Conservation (phyloP, 2,888 invertebrate genomes). For the Pristionchus entomophagus region DNA sequence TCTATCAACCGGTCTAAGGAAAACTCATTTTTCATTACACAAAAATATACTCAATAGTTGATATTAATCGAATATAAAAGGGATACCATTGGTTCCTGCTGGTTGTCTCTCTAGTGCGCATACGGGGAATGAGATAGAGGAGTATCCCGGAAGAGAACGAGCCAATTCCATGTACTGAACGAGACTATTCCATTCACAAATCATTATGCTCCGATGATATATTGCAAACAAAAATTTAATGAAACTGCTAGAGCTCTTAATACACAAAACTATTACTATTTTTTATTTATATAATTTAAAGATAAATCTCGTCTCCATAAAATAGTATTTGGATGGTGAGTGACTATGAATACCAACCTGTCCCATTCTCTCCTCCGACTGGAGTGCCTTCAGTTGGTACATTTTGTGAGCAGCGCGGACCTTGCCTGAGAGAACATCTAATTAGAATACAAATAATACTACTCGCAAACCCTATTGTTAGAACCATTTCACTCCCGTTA, state of each 20-base stretch:
- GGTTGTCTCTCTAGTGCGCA: constrained; percentile 83
- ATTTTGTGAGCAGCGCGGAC: constrained; percentile 91
- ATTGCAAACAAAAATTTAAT: too few species aligned
- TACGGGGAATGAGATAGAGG: constrained; percentile 93
- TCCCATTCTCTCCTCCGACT: constrained; percentile 88
- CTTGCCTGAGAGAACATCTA: constrained; percentile 88
- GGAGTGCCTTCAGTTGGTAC: constrained; percentile 95
- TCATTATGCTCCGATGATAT: too few species aligned
- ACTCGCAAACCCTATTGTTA: neutral
- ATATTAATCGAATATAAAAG: neutral
- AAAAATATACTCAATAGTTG: too few species aligned
- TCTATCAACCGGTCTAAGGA: too few species aligned
- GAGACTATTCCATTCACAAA: neutral
- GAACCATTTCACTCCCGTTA: neutral
- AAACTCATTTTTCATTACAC: too few species aligned
- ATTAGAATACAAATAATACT: neutral
- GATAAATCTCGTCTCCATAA: too few species aligned
- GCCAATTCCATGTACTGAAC: constrained; percentile 87
- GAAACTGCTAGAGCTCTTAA: too few species aligned
- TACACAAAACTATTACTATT: too few species aligned
- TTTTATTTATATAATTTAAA: too few species aligned
- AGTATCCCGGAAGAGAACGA: constrained; percentile 91
- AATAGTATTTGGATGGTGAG: too few species aligned
- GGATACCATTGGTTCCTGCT: neutral
- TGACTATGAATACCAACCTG: too few species aligned